Percentiles rank a stretch among this genome's conserved stretches.
Evolutionary conservation across 2,888 invertebrate species (phyloP).

Genomic region (Eurytoma adleriae): DNA sequence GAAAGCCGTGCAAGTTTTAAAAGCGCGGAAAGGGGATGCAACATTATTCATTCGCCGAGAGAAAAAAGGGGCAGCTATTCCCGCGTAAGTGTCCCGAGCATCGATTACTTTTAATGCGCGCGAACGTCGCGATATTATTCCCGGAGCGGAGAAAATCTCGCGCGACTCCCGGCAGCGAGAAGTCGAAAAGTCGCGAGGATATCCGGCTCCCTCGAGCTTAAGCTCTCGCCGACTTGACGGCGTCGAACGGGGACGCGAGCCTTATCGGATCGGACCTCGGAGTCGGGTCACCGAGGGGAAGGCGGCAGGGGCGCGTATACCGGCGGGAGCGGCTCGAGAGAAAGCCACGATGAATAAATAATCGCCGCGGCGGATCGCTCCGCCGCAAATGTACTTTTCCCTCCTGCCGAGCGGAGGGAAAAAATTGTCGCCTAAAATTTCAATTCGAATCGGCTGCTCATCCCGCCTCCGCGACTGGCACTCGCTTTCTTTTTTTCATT

Average conservation of each 20-base stretch:
- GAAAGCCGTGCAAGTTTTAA: no score
- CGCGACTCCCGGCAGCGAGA: background rate
- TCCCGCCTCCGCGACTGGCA: no score
- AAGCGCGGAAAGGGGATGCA: no score
- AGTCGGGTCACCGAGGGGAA: constrained; percentile 58
- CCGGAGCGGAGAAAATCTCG: constrained; percentile 7
- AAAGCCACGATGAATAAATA: constrained; percentile 49
- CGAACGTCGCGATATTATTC: constrained; percentile 8
- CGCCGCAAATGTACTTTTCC: constrained; percentile 30
- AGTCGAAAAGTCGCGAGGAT: constrained; percentile 29
- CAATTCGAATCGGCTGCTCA: background rate
- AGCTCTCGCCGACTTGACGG: constrained; percentile 47
- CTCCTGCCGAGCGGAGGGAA: no score
- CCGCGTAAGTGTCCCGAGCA: background rate
- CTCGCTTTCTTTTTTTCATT: background rate
- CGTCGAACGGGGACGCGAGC: constrained; percentile 63
- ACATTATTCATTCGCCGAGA: constrained; percentile 1
- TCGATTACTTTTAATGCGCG: constrained; percentile 35
- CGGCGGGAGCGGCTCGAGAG: background rate
- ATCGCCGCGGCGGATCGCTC: constrained; percentile 35
- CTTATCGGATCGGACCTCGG: constrained; percentile 67
- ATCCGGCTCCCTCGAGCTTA: background rate
- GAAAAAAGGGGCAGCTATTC: background rate
- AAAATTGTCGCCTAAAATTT: background rate
- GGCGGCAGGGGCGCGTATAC: background rate